phyloP scores from a whole-genome alignment of 2,888 invertebrate genomes.

The Acleris laterana region DNA sequence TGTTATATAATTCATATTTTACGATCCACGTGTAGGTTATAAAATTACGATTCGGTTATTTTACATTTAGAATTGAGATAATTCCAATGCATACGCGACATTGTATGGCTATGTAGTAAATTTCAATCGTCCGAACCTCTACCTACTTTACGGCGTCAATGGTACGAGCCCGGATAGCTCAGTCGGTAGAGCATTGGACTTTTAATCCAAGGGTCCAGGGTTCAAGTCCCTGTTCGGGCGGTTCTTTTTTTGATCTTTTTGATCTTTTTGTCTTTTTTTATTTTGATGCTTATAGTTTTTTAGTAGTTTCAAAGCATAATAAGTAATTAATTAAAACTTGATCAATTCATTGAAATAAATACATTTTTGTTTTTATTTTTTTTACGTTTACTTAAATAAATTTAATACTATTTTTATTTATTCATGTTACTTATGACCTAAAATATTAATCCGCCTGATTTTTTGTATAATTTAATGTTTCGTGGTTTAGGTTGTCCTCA shows the following conservation, averaged over 20 bases:
- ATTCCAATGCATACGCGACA: background rate
- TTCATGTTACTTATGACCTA: too few relatives aligned
- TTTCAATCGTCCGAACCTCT: constrained; percentile 16
- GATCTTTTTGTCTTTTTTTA: constrained; percentile 6
- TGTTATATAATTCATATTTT: constrained; percentile 4
- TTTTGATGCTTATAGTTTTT: too few relatives aligned
- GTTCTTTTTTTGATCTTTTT: constrained; percentile 51
- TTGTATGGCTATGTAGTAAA: background rate
- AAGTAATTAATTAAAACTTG: too few relatives aligned
- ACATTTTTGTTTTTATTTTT: too few relatives aligned
- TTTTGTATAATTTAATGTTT: too few relatives aligned
- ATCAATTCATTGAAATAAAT: too few relatives aligned
- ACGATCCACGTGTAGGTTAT: constrained; percentile 14
- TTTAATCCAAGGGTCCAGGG: constrained; percentile 92
- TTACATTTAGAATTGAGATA: background rate
- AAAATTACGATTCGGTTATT: constrained; percentile 16
- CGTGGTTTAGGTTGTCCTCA: too few relatives aligned
- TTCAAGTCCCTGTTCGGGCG: constrained; percentile 91
- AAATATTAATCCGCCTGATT: too few relatives aligned
- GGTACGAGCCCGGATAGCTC: constrained; percentile 86
- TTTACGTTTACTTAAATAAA: too few relatives aligned
- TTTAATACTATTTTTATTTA: too few relatives aligned
- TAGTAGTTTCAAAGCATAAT: too few relatives aligned
- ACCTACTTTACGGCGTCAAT: accelerated
- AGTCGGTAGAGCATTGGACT: constrained; percentile 91